Percentiles rank a stretch among this genome's conserved stretches.
phyloP scores from a whole-genome alignment of 2,797 vertebrate genomes.

The Enteromius trimaculatus region DNA sequence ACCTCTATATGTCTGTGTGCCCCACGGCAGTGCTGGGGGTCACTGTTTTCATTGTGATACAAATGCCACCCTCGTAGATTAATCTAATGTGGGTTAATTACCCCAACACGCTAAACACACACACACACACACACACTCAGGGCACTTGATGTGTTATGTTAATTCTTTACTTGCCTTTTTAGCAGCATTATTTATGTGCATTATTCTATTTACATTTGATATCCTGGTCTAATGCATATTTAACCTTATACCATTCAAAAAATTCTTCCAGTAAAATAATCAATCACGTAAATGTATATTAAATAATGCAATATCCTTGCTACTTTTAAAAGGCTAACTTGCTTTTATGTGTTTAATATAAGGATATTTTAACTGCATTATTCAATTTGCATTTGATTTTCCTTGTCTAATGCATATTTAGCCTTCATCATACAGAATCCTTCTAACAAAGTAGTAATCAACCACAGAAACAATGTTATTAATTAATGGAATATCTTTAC shows the following conservation, averaged over 20 bases:
- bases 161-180: conserved; percentile 33
- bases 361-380: not conserved
- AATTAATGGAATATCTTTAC: not conserved
- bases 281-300: not conserved
- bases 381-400: conserved; percentile 11
- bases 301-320: not conserved
- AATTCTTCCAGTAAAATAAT: not conserved
- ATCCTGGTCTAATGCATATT: not conserved
- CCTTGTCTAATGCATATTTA: not conserved
- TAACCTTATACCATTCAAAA: not conserved
- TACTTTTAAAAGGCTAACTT: not conserved
- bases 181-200: conserved; percentile 5
- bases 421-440: not conserved
- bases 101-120: conserved; percentile 52
- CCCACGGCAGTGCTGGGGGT: conserved; percentile 51
- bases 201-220: conserved; percentile 9
- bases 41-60: conserved; percentile 57
- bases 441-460: not conserved
- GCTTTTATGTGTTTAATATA: not conserved
- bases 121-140: not conserved
- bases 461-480: not conserved
- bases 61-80: conserved; percentile 61
- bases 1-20: conserved; percentile 44
- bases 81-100: conserved; percentile 61
- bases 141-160: conserved; percentile 34